Conservation (phyloP, 2,113 vertebrate genomes). For the Campylorhamphus procurvoides region DNA sequence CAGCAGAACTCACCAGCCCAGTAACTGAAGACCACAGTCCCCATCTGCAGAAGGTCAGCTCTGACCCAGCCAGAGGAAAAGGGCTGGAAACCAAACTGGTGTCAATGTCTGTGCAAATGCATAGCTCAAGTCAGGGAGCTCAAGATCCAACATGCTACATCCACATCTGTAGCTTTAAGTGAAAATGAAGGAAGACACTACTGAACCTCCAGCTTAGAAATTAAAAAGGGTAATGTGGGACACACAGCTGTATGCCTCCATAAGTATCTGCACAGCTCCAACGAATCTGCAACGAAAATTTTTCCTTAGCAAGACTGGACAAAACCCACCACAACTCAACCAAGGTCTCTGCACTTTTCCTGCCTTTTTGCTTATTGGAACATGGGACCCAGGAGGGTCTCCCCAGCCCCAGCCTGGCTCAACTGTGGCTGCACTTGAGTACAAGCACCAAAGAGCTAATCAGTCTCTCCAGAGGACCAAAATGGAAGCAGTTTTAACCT, state of each 20-base stretch:
- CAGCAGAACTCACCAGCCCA: background rate
- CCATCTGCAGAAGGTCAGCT: background rate
- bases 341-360: background rate
- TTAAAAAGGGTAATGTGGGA: background rate
- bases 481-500: background rate
- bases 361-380: background rate
- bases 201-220: background rate
- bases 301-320: background rate
- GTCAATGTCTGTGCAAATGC: background rate
- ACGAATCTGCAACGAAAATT: fast-evolving
- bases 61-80: background rate
- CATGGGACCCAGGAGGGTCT: fast-evolving
- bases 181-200: fast-evolving
- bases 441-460: background rate
- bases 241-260: background rate
- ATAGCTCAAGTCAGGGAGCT: background rate
- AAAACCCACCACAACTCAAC: background rate
- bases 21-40: background rate
- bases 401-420: background rate
- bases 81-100: background rate
- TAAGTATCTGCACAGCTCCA: background rate
- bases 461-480: background rate
- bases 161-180: background rate
- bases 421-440: background rate
- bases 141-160: background rate